A percentile compares a stretch with the other conserved stretches of the same genome.
These are phyloP conservation scores for Amiota communis DNA, from an alignment of 2,888 invertebrate species.

Conservation along the genomic window DNA sequence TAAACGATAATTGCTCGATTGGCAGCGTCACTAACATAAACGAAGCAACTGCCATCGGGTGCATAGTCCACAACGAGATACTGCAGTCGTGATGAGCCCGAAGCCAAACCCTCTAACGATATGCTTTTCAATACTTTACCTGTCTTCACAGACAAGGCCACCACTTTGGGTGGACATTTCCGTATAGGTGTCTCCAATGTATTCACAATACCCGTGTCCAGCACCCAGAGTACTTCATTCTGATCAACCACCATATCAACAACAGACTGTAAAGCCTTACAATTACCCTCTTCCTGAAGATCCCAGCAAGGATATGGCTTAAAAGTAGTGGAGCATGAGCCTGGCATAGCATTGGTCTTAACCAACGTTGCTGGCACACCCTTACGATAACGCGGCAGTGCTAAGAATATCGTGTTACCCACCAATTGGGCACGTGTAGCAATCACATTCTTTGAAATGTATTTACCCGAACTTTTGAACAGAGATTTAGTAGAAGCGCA, in stretches of 20 bases:
- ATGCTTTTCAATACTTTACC: slow-evolving; percentile 78
- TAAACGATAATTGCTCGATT: slow-evolving; percentile 80
- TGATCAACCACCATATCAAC: slow-evolving; percentile 79
- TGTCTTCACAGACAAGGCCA: slow-evolving; percentile 77
- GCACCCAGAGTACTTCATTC: slow-evolving; percentile 81
- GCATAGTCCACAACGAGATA: slow-evolving; percentile 81
- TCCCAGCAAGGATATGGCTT: slow-evolving; percentile 79
- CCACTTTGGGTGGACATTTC: slow-evolving; percentile 81
- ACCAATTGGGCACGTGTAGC: slow-evolving; percentile 77
- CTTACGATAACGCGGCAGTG: slow-evolving; percentile 77
- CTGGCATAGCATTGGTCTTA: slow-evolving; percentile 73
- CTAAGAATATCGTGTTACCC: slow-evolving; percentile 75
- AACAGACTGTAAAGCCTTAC: slow-evolving; percentile 79
- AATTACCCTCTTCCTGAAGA: slow-evolving; percentile 79
- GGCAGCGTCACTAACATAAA: slow-evolving; percentile 81
- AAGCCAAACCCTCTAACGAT: slow-evolving; percentile 77
- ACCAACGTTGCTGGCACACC: slow-evolving; percentile 82
- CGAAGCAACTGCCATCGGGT: slow-evolving; percentile 77
- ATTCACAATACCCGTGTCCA: slow-evolving; percentile 82
- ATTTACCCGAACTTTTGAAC: slow-evolving; percentile 77
- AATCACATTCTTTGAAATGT: slow-evolving; percentile 76
- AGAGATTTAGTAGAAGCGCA: slow-evolving; percentile 75
- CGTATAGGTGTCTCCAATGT: slow-evolving; percentile 79
- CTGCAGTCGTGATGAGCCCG: slow-evolving; percentile 78
- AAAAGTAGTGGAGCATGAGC: slow-evolving; percentile 74